Evolutionary conservation across 2,797 vertebrate species (phyloP).

Genomic region (Gymnodraco acuticeps): DNA sequence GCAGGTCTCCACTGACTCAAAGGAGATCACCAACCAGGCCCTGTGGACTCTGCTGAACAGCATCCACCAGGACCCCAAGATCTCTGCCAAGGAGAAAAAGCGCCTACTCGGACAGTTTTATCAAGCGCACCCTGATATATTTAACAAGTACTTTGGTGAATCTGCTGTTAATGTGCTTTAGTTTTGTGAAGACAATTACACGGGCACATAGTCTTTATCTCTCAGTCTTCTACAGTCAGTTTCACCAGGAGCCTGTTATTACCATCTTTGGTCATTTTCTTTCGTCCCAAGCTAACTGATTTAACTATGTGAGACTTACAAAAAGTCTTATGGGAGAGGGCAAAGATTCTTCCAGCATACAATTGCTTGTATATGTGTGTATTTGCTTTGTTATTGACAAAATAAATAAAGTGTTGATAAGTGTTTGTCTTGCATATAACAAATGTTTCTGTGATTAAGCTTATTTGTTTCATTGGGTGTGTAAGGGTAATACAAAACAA

Average conservation of each 20-base stretch:
- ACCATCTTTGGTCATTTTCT: neutral
- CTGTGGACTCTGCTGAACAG: constrained; percentile 87
- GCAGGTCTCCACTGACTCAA: constrained; percentile 81
- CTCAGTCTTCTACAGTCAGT: neutral
- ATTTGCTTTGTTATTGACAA: constrained; percentile 19
- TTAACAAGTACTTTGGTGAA: constrained; percentile 92
- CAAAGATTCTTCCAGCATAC: neutral
- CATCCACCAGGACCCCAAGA: constrained; percentile 89
- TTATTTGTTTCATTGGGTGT: neutral
- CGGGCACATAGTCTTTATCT: neutral
- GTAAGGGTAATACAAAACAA: neutral
- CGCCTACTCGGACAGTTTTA: constrained; percentile 90
- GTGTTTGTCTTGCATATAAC: neutral
- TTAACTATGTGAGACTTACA: neutral
- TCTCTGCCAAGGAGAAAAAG: constrained; percentile 90
- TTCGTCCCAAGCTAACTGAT: neutral
- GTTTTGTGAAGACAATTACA: constrained; percentile 1
- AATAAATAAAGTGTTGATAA: constrained; percentile 41
- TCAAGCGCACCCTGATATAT: constrained; percentile 91
- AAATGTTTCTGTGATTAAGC: neutral
- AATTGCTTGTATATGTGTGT: neutral
- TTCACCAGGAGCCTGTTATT: neutral
- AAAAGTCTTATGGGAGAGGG: neutral
- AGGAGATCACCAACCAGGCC: constrained; percentile 87
- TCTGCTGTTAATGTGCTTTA: constrained; percentile 63